These are phyloP conservation scores for Lepus europaeus DNA, from an alignment of 2,113 vertebrate species.

Conservation along the genomic window DNA sequence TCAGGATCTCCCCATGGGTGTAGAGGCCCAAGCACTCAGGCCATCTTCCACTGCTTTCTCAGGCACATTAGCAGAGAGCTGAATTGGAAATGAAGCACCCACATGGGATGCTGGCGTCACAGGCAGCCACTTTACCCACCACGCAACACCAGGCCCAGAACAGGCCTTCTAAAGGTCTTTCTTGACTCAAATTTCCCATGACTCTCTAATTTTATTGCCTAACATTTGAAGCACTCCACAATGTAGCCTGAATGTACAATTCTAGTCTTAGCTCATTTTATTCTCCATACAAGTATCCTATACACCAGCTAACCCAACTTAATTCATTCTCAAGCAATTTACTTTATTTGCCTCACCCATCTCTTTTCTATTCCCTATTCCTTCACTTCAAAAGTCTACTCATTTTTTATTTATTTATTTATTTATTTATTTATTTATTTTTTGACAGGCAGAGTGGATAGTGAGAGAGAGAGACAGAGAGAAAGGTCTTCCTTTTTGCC, in stretches of 20 bases:
- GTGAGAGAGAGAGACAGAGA: too few species aligned
- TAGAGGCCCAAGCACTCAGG: too few species aligned
- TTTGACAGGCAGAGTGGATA: too few species aligned
- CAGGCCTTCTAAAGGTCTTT: background rate
- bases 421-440: too few species aligned
- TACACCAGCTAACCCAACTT: background rate
- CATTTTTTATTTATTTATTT: too few species aligned
- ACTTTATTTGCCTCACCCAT: slow-evolving; percentile 8
- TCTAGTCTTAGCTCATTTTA: slow-evolving; percentile 25
- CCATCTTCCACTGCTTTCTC: too few species aligned
- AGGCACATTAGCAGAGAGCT: too few species aligned
- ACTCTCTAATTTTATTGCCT: slow-evolving; percentile 35
- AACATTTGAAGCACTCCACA: background rate
- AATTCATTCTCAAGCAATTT: background rate
- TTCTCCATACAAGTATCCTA: background rate
- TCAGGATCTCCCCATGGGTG: too few species aligned
- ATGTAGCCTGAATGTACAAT: slow-evolving; percentile 4
- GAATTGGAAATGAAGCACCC: too few species aligned
- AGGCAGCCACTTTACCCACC: too few species aligned
- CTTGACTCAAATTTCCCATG: background rate
- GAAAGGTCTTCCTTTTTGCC: too few species aligned
- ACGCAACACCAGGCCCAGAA: background rate
- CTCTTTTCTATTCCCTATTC: background rate
- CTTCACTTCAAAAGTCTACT: slow-evolving; percentile 16
- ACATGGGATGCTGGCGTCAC: too few species aligned